Evolutionary conservation across 2,888 invertebrate species (phyloP).

Genomic region (Parnassius apollo): DNA sequence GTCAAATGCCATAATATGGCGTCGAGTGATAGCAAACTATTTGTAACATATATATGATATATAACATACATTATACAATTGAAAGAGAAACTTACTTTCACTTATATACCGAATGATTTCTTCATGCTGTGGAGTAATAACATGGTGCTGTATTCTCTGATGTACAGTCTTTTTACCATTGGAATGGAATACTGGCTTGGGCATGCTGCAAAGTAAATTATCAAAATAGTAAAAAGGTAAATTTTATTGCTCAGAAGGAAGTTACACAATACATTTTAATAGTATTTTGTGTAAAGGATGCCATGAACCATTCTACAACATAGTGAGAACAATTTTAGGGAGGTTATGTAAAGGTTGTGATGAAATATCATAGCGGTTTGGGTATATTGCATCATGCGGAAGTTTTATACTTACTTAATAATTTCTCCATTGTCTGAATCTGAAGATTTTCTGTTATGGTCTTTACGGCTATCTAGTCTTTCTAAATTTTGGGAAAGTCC

Average conservation of each 20-base stretch:
- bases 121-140: constrained; percentile 89
- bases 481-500: constrained; percentile 91
- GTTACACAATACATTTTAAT: too few relatives aligned
- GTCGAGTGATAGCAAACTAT: too few relatives aligned
- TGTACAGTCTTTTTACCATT: constrained; percentile 83
- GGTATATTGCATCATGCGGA: constrained; percentile 41
- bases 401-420: constrained; percentile 77
- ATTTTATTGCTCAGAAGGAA: too few relatives aligned
- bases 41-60: too few relatives aligned
- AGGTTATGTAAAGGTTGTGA: constrained; percentile 78
- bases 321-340: constrained; percentile 37
- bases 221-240: neutral
- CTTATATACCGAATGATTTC: constrained; percentile 93
- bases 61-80: too few relatives aligned
- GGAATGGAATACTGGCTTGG: constrained; percentile 91
- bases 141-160: constrained; percentile 81
- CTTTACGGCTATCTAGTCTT: constrained; percentile 87
- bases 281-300: too few relatives aligned
- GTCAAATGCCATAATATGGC: too few relatives aligned
- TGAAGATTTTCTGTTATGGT: constrained; percentile 84
- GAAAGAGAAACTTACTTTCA: constrained; percentile 85
- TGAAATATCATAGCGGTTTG: constrained; percentile 51
- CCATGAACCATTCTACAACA: too few relatives aligned
- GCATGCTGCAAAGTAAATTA: constrained; percentile 81
- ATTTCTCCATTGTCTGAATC: constrained; percentile 85